These are phyloP conservation scores for Drosophila yakuba DNA, from an alignment of 1,140 invertebrate species.

Conservation along the genomic window DNA sequence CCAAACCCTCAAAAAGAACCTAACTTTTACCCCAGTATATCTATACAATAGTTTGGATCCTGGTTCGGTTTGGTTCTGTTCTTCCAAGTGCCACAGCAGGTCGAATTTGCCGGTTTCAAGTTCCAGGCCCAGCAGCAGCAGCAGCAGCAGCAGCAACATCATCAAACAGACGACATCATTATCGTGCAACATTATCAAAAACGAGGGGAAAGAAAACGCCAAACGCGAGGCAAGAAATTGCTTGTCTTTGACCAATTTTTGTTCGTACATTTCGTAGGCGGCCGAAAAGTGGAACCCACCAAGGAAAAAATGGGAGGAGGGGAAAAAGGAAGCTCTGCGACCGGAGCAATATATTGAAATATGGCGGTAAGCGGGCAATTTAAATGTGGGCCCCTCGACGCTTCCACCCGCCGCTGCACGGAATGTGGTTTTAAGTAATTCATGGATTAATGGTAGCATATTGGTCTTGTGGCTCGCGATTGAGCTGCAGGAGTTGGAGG, in stretches of 20 bases:
- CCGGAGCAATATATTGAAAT: conserved; percentile 76
- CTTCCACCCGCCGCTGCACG: conserved; percentile 45
- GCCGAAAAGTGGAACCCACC: conserved; percentile 47
- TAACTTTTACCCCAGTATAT: conserved; percentile 63
- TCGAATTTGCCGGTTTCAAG: conserved; percentile 20
- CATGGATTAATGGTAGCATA: conserved; percentile 83
- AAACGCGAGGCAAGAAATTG: conserved; percentile 61
- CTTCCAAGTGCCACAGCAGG: conserved; percentile 41
- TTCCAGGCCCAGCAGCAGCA: conserved; percentile 23
- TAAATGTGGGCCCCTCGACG: conserved; percentile 62
- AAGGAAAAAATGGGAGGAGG: neutral
- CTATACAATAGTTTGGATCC: conserved; percentile 69
- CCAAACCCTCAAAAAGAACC: conserved; percentile 54
- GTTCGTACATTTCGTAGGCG: conserved; percentile 55
- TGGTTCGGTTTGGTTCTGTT: conserved; percentile 22
- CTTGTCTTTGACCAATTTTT: conserved; percentile 57
- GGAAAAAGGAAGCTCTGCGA: neutral
- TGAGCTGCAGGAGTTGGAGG: neutral
- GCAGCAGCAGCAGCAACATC: conserved; percentile 56
- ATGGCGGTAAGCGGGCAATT: conserved; percentile 82
- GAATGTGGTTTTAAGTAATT: conserved; percentile 83
- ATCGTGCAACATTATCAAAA: conserved; percentile 78
- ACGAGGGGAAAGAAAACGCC: conserved; percentile 15
- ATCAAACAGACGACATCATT: conserved; percentile 82
- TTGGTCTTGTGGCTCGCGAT: conserved; percentile 52